Conservation (phyloP, 2,888 invertebrate species). For the Selenia dentaria region DNA sequence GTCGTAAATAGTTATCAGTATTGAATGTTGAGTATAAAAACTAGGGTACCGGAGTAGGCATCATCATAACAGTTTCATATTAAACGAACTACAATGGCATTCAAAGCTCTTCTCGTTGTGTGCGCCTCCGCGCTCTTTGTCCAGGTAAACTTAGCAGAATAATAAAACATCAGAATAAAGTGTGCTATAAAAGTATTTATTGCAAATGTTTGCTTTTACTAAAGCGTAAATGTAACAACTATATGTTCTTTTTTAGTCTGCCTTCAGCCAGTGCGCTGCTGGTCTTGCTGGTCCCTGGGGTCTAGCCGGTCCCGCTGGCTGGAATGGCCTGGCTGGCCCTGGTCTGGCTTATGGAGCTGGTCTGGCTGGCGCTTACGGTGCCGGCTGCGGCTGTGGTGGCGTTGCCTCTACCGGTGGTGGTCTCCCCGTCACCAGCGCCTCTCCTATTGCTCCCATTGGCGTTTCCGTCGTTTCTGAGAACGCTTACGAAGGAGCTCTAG, state of each 20-base stretch:
- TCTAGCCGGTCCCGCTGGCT: slow-evolving; percentile 1
- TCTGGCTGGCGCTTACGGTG: slow-evolving; percentile 1
- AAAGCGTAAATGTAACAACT: too few species aligned
- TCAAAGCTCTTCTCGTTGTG: slow-evolving; percentile 14
- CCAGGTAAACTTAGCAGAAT: too few species aligned
- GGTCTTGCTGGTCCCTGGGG: slow-evolving; percentile 1
- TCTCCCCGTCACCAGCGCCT: too few species aligned
- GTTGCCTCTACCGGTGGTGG: too few species aligned
- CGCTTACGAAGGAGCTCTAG: slow-evolving; percentile 7
- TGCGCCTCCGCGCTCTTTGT: slow-evolving; percentile 27
- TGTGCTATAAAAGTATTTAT: too few species aligned
- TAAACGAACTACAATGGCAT: slow-evolving; percentile 1
- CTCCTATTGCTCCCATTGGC: slow-evolving; percentile 23
- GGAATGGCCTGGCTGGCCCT: slow-evolving; percentile 3
- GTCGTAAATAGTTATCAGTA: slow-evolving; percentile 4
- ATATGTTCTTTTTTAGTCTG: not conserved
- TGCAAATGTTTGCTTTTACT: slow-evolving; percentile 1
- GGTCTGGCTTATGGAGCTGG: slow-evolving; percentile 3
- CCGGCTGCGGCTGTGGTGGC: slow-evolving; percentile 15
- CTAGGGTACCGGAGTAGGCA: not conserved
- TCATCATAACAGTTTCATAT: slow-evolving; percentile 1
- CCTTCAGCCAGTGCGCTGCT: not conserved
- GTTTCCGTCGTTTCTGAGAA: slow-evolving; percentile 26
- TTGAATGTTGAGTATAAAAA: slow-evolving; percentile 1
- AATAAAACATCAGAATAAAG: too few species aligned